Evolutionary conservation across 2,888 invertebrate genomes (phyloP), one percentile per base, ranked within the genome.

Genomic region (Eustalomyia histrio): DNA sequence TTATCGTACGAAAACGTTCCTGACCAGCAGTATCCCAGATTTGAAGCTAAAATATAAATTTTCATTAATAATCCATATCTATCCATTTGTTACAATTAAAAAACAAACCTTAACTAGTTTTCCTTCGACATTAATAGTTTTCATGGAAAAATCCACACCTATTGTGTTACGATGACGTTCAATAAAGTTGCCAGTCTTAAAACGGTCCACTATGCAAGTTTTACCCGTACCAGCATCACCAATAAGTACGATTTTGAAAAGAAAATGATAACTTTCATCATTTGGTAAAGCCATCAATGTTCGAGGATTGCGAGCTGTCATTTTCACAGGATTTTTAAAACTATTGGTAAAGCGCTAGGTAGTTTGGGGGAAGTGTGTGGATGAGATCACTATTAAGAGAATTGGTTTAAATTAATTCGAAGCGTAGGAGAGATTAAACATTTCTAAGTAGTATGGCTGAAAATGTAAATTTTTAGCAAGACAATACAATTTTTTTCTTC

Each of bases 21-120:
- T 98, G 98, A 0, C 98, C 98, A 71, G 98, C 98, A 10, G 98
- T 98, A 91, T 98, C 98, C 98, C 98, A 98, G 88, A 98, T 97
- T 93, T 97, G 97, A 58, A 91, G 79, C 89, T 90, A 16, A 57
- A 79, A 52, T 21, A 14, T 10, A 24, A 74, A 61, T 21, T 14
- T 17, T 18, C 33, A 8, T 17, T 2, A 12, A 0, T 57, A 35
- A 18, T 39, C 1, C 2, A 14, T n/a, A 8, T n/a, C 7, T 6
- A 6, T 4, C 29, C 29, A 4, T n/a, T n/a, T n/a, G n/a, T n/a
- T n/a, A 29, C 29, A 29, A 6, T 29, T 33, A 17, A 14, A 1
- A 43, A n/a, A 65, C 72, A 76, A 91, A 98, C 97, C 95, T 99
- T 99, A 85, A 98, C 96, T 92, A 95, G 95, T 91, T 98, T 98